Evolutionary conservation across 2,888 invertebrate genomes (phyloP).

Genomic region (Euplagia quadripunctaria): DNA sequence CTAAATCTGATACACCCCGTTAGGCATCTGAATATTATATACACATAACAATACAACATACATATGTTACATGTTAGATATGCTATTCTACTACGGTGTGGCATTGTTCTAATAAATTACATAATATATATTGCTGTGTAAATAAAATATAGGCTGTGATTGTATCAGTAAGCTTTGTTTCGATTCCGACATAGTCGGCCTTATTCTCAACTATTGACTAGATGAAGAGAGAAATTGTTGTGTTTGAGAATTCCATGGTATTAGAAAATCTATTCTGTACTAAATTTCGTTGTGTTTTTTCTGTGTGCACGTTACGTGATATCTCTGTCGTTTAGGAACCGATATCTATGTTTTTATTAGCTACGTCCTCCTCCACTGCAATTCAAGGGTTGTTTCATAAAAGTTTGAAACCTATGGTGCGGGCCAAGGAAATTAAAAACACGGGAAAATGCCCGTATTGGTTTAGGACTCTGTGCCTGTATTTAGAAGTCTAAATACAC

Average conservation of each 20-base stretch:
- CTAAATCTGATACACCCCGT: constrained; percentile 37
- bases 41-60: constrained; percentile 3
- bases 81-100: neutral
- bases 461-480: neutral
- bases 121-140: neutral
- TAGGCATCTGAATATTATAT: constrained; percentile 11
- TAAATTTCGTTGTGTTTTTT: neutral
- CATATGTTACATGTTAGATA: neutral
- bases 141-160: neutral
- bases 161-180: too few species aligned
- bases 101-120: neutral
- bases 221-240: too few species aligned
- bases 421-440: neutral
- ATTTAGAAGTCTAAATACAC: too few species aligned
- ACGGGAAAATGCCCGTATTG: neutral
- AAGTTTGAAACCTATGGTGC: neutral
- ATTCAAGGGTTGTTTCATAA: too few species aligned
- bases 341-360: neutral
- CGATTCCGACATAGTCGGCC: too few species aligned
- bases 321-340: neutral
- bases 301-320: neutral
- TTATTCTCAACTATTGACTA: too few species aligned
- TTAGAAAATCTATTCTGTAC: neutral
- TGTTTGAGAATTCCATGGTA: neutral
- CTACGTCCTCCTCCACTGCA: neutral